Conservation (phyloP, 2,113 vertebrate genomes). For the Gadus chalcogrammus region DNA sequence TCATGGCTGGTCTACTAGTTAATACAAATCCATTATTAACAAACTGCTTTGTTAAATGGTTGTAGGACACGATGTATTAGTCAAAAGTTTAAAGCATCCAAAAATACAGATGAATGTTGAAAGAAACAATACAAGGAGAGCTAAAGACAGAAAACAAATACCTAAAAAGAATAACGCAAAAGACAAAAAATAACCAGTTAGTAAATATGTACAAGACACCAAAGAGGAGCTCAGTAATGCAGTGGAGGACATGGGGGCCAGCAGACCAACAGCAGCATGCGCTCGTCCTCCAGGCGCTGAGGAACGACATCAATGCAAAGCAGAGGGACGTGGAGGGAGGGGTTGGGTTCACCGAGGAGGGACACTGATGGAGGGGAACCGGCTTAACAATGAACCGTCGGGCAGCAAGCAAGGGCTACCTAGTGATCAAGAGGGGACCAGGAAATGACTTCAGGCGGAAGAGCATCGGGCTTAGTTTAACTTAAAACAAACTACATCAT, state of each 20-base stretch:
- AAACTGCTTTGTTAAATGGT: no score
- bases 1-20: no score
- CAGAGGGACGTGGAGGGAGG: slow-evolving; percentile 8
- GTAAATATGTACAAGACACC: no score
- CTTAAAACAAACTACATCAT: no score
- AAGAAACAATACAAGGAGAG: background rate
- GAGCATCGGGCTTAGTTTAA: no score
- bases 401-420: background rate
- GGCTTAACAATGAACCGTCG: background rate
- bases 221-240: background rate
- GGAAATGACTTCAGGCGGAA: background rate
- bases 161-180: background rate
- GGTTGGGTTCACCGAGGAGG: slow-evolving; percentile 16
- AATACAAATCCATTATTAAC: no score
- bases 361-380: background rate
- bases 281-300: slow-evolving; percentile 24
- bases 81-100: no score
- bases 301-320: slow-evolving; percentile 13
- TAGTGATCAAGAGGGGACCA: no score
- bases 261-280: slow-evolving; percentile 65
- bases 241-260: slow-evolving; percentile 19
- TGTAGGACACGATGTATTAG: no score
- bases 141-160: background rate
- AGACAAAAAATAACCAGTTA: no score
- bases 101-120: background rate